Evolutionary conservation across 2,797 vertebrate genomes (phyloP), one percentile per base, ranked within the genome.

Genomic region (Mionectes olivaceus): DNA sequence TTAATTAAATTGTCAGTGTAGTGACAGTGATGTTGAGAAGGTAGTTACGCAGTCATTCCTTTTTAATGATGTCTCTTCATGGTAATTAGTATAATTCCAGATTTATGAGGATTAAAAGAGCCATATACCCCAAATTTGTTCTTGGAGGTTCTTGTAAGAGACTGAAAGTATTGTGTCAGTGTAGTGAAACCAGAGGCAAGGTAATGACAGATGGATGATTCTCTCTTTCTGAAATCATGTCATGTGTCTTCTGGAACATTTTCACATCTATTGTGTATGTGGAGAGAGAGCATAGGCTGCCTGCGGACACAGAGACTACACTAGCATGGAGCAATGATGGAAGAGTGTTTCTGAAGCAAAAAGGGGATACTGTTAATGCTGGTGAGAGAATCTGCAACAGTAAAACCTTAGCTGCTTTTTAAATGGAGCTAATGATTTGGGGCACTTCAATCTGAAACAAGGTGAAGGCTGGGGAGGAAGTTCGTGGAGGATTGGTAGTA

Each of bases 1-100:
- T 96, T 97, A 96, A 96, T 97, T 97, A 97, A 97, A 93, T 89
- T 96, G 81, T 95, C 96, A 81, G 11, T 77, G 47, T 75, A 47
- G 56, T 96, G 92, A 91, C 86, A 69, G 64, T 46, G 50, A 94
- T 11, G 32, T 95, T 96, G 93, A 92, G 92, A 94, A 97, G 83
- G 69, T 91, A 63, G 73, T 89, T 93, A 87, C 41, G 63, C 68
- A 96, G 87, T 84, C 90, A 78, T 79, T 96, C 84, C 41, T 90
- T 90, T 96, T 94, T 95, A 90, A 95, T 63, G 67, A 65, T 70
- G 61, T 88, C 88, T 94, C 60, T 86, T 84, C 68, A 92, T 95
- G 61, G 86, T 94, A 97, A 94, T 84, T 92, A 90, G 63, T 90
- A 49, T 96, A 96, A 92, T 97, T 97, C 90, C 85, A 93, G 87